Percentiles rank a stretch among this genome's conserved stretches.
Conservation (phyloP, 2,113 vertebrate species). For the Leptosomus discolor region DNA sequence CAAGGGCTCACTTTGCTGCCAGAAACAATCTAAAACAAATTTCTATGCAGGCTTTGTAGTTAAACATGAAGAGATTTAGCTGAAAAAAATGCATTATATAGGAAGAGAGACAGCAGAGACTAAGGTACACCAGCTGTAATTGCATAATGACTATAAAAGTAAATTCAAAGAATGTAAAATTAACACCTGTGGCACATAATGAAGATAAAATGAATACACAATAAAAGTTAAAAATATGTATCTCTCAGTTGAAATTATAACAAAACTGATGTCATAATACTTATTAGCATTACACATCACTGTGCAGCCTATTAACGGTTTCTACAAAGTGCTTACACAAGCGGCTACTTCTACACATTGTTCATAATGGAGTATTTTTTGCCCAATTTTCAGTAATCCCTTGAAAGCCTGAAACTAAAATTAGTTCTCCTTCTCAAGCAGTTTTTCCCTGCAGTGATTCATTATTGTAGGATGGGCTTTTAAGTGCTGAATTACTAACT, state of each 20-base stretch:
- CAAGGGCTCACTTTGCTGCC: slow-evolving; percentile 45
- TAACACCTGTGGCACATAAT: slow-evolving; percentile 19
- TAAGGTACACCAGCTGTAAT: not conserved
- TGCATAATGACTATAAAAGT: slow-evolving; percentile 16
- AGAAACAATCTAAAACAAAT: slow-evolving; percentile 64
- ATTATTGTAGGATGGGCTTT: not conserved
- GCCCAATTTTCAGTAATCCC: slow-evolving; percentile 12
- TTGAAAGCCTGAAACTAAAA: slow-evolving; percentile 27
- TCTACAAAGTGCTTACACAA: slow-evolving; percentile 19
- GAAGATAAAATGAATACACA: not conserved
- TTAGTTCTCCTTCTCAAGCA: not conserved
- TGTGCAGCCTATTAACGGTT: not conserved
- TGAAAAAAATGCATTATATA: slow-evolving; percentile 31
- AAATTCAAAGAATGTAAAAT: slow-evolving; percentile 48
- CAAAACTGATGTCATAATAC: not conserved
- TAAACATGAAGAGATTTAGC: slow-evolving; percentile 49
- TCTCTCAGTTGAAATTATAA: not conserved
- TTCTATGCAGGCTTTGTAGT: slow-evolving; percentile 60
- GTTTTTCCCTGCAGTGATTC: not conserved
- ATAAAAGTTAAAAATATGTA: not conserved
- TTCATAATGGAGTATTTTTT: not conserved
- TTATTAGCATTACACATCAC: not conserved
- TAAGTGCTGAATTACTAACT: not conserved
- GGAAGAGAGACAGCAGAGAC: not conserved
- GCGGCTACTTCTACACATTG: not conserved